Evolutionary conservation across 2,113 vertebrate species (phyloP), one percentile per base, ranked within the genome.

Genomic region (Salvelinus namaycush): DNA sequence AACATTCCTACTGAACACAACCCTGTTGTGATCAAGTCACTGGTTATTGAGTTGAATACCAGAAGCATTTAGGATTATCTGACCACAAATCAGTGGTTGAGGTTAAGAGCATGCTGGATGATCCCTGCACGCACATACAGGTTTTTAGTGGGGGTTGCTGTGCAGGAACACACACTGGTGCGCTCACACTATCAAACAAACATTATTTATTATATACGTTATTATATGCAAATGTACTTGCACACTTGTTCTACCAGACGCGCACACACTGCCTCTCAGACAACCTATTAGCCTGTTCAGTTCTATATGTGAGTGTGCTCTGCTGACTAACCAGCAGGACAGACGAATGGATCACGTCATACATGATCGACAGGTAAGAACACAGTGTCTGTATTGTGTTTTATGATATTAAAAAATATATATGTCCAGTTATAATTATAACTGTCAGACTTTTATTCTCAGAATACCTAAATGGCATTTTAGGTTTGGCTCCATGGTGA

Each of bases 321-420:
- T 66, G 74, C 60, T 54, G 82, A 80, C 74, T 57, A 68, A 22
- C 12, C 7, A 27, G 16, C 66, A 66, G 68, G 60, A 84, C 71
- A 74, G 76, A 83, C 81, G 74, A 75, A 86, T 85, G 88, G 34
- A 77, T 27, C 4, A 71, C 14, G n/a, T 79, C 65, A 4, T 68
- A 75, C 73, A 78, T 81, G n/a, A 81, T 76, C 69, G 59, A n/a
- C 86, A 89, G 89, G 92, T 92, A 78, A 18, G 83, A 24, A 69
- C 67, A 39, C 67, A 20, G 66, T 12, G 5, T 16, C 6, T 7
- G 65, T 6, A 3, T 3, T 68, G 59, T 22, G 59, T 51, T 49
- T 49, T 9, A 3, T 49, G 48, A 34, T 6, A 34, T 34, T 34
- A 34, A 31, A 31, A 31, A 31, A 31, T 4, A 4, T 1, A 31